Percentiles rank a stretch among this genome's conserved stretches.
These are phyloP conservation scores for Drosophila tristis DNA, from an alignment of 1,140 invertebrate genomes.

Conservation along the genomic window DNA sequence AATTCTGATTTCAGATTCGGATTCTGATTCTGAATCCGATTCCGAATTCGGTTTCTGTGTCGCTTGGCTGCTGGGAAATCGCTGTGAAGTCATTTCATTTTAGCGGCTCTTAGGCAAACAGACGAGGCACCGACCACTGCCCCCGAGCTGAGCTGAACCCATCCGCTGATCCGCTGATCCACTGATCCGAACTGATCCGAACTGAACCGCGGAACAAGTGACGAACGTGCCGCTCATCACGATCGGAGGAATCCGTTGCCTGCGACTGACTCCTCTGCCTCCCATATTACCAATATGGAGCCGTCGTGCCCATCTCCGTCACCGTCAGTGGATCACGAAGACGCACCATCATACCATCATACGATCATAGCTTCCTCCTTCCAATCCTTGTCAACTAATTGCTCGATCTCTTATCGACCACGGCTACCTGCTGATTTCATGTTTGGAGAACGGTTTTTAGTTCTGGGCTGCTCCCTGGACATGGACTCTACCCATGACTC, in stretches of 20 bases:
- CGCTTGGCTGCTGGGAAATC: constrained; percentile 39
- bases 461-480: constrained; percentile 6
- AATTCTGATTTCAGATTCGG: constrained; percentile 55
- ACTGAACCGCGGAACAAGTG: constrained; percentile 34
- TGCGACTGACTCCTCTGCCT: constrained; percentile 11
- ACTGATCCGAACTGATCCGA: too few relatives aligned
- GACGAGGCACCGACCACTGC: constrained; percentile 19
- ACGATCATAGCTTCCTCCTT: constrained; percentile 2
- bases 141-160: constrained; percentile 22
- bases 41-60: constrained; percentile 48
- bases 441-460: constrained; percentile 33
- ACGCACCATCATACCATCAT: constrained; percentile 22
- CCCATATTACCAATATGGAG: constrained; percentile 53
- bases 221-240: constrained; percentile 63
- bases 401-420: constrained; percentile 47
- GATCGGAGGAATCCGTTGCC: constrained; percentile 37
- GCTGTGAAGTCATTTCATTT: constrained; percentile 47
- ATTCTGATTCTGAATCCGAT: constrained; percentile 57
- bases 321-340: constrained; percentile 48
- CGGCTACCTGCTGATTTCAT: constrained; percentile 52
- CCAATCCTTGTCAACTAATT: constrained; percentile 62
- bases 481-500: neutral
- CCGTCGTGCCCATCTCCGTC: constrained; percentile 63
- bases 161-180: neutral
- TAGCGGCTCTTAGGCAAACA: constrained; percentile 51